phyloP scores from a whole-genome alignment of 2,113 vertebrate genomes.

The Ophthalmolycus amberensis region DNA sequence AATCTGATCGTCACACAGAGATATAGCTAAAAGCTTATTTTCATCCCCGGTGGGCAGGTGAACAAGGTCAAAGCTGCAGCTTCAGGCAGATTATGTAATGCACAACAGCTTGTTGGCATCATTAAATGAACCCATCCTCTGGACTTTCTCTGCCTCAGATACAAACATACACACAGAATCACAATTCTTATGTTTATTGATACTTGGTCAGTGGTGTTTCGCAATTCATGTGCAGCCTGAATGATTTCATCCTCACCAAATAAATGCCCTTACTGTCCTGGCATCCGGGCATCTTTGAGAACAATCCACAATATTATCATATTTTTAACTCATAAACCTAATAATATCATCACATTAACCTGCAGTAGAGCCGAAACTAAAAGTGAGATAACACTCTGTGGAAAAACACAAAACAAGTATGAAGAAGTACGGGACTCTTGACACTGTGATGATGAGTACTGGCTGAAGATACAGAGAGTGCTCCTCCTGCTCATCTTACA shows the following conservation, averaged over 20 bases:
- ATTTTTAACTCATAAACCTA: not conserved
- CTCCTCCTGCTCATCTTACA: constrained; percentile 76
- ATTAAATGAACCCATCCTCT: constrained; percentile 15
- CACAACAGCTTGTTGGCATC: constrained; percentile 29
- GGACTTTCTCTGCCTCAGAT: not conserved
- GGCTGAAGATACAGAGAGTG: constrained; percentile 56
- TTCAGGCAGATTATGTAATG: constrained; percentile 35
- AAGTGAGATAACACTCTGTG: not conserved
- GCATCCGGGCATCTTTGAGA: not conserved
- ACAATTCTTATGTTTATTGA: not conserved
- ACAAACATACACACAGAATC: constrained; percentile 6
- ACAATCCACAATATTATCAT: not conserved
- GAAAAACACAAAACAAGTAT: constrained; percentile 22
- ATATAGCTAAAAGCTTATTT: not conserved
- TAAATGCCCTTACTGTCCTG: not conserved
- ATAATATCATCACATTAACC: not conserved
- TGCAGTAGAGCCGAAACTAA: not conserved
- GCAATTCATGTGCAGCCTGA: not conserved
- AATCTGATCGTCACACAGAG: not conserved
- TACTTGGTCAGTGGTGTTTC: not conserved
- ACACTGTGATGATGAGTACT: constrained; percentile 58
- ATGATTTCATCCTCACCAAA: not conserved
- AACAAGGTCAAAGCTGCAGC: constrained; percentile 5
- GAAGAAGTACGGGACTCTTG: constrained; percentile 27
- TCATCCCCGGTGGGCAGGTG: not conserved